Evolutionary conservation across 2,113 vertebrate genomes (phyloP).

Genomic region (Colinus virginianus): DNA sequence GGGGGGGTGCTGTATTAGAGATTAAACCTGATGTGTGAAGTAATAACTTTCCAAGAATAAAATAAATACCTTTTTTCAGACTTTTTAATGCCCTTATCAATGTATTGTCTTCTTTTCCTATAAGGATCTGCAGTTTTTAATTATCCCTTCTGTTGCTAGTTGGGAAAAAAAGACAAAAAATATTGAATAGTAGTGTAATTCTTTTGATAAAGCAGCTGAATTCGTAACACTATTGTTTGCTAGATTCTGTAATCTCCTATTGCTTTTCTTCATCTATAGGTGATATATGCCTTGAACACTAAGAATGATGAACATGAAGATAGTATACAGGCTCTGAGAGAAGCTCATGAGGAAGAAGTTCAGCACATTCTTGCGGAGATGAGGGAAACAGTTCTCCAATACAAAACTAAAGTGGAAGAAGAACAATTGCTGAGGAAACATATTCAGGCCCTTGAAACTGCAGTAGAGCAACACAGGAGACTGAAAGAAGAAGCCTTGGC

Average conservation of each 20-base stretch:
- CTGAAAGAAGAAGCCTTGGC: slow-evolving; percentile 83
- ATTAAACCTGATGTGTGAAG: not conserved
- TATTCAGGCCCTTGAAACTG: slow-evolving; percentile 86
- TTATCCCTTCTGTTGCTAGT: not conserved
- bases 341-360: slow-evolving; percentile 88
- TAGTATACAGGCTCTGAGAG: slow-evolving; percentile 83
- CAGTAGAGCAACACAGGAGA: slow-evolving; percentile 87
- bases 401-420: slow-evolving; percentile 76
- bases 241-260: not conserved
- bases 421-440: slow-evolving; percentile 82
- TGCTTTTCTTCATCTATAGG: slow-evolving; percentile 77
- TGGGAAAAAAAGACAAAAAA: not conserved
- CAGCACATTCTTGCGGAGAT: slow-evolving; percentile 85
- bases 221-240: not conserved
- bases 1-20: not conserved
- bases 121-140: not conserved
- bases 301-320: slow-evolving; percentile 93
- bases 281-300: slow-evolving; percentile 93
- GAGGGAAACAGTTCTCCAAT: slow-evolving; percentile 74
- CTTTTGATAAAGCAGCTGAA: not conserved
- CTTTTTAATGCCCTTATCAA: no score
- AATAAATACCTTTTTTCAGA: no score
- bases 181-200: not conserved
- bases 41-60: not conserved
- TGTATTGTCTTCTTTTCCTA: not conserved